Base-by-base conservation (phyloP, 2,888 invertebrate species). In the Cremastobaeus sp. region DNA sequence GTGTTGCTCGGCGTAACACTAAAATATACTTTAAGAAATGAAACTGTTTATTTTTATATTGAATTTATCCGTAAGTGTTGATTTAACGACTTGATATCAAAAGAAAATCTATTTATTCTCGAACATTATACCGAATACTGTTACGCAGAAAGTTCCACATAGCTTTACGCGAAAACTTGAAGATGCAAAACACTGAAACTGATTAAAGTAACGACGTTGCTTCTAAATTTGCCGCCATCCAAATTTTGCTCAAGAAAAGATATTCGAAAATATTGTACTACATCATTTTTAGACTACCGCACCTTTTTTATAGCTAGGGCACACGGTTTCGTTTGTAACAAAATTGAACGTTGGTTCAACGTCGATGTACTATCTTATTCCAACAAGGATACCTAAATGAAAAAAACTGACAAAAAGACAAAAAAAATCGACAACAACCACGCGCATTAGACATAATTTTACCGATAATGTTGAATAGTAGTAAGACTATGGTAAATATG, bases 201-300 rank as follows among this genome's bases (percentile, higher is more conserved):
- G n/a, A n/a, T n/a, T n/a, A n/a, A n/a, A n/a, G n/a, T n/a, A n/a
- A n/a, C n/a, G n/a, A n/a, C n/a, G 21, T 62, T 57, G 52, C 57
- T 71, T 43, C 45, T 57, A 71, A 71, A 71, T 71, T 71, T 50
- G 43, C 34, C 41, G 64, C 64, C 57, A 57, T 71, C 71, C 64
- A 64, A 64, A 71, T 64, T 71, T 71, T 64, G 64, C 71, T 71
- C 71, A 71, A 71, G 11, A 71, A 70, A 57, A 71, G 64, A 37
- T 71, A 71, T 71, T 71, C 57, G 57, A 64, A 52, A 59, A 68
- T 21, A 2, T 45, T 68, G 55, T 57, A 64, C 25, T 37, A 45
- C 15, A 28, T 45, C 41, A 34, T 57, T 69, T 70, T 62, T 62
- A 62, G 59, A 60, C 37, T 32, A 3, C 11, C 34, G 3, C 11